Conservation (phyloP, 2,888 invertebrate genomes). For the Diplolepis rosae region DNA sequence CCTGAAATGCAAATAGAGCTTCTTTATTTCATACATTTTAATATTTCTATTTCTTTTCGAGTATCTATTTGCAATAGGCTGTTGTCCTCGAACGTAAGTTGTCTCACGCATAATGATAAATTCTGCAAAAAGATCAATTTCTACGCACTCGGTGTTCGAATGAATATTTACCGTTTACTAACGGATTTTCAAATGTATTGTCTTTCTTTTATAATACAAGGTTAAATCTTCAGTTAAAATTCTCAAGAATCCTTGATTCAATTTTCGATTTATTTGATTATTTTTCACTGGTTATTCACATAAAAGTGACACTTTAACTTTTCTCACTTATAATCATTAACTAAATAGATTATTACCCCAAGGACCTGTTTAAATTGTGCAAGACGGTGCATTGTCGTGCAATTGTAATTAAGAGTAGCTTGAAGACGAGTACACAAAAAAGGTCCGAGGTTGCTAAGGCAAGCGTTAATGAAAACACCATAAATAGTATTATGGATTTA, state of each 20-base stretch:
- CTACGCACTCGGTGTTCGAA: slow-evolving; percentile 1
- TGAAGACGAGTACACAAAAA: slow-evolving; percentile 33
- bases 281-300: background rate
- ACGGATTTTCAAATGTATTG: slow-evolving; percentile 1
- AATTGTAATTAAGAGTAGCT: slow-evolving; percentile 45
- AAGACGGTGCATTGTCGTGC: slow-evolving; percentile 46
- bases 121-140: slow-evolving; percentile 19
- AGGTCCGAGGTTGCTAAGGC: slow-evolving; percentile 43
- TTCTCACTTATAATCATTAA: background rate
- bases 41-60: background rate
- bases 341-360: slow-evolving; percentile 7
- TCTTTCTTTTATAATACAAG: slow-evolving; percentile 25
- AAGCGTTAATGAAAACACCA: slow-evolving; percentile 43
- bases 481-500: slow-evolving; percentile 30
- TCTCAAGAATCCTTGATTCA: background rate
- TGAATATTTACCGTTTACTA: slow-evolving; percentile 29
- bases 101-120: slow-evolving; percentile 19
- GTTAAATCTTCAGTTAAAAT: background rate
- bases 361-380: slow-evolving; percentile 42
- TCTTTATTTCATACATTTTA: background rate
- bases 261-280: slow-evolving; percentile 1
- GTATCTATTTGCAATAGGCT: slow-evolving; percentile 20
- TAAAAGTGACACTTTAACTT: background rate
- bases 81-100: slow-evolving; percentile 10
- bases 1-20: background rate